Evolutionary conservation across 2,113 vertebrate genomes (phyloP), one percentile per base, ranked within the genome.

Genomic region (Corythoichthys haematopterus): DNA sequence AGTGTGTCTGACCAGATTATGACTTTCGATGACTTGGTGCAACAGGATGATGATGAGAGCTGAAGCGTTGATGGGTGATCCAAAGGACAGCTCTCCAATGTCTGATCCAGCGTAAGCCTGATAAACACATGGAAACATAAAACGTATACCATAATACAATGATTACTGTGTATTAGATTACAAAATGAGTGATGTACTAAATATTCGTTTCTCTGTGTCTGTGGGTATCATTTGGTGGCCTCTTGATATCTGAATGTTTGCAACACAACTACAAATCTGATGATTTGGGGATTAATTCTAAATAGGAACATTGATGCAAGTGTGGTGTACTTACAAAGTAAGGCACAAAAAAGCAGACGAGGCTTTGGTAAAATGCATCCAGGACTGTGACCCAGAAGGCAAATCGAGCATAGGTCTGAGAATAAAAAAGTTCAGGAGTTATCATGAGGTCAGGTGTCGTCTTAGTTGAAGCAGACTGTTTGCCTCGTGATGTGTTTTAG

Each of bases 311-410:
- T 12, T 9, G 52, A 55, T 8, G 28, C 33, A 3, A 55, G 52
- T 33, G 50, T 10, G 8, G 38, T 20, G 9, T 56, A 84, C 95
- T 96, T 87, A 98, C 96, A 82, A 93, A 91, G 69, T 98, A 98
- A 16, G 96, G 96, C 33, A 98, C 74, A 15, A 97, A 98, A 90
- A 98, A 98, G 77, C 95, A 98, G 75, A 94, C 1, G 0, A 98
- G 92, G 65, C 96, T 98, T 84, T 98, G 96, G 84, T 98, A 98
- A 77, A 96, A 94, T 0, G 94, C 95, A 75, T 98, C 96, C 68
- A 92, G 9, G 79, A 98, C 88, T 6, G 91, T 90, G 58, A 95
- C 66, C 92, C 92, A 93, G 80, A 89, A 88, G 45, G 47, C 68
- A 67, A 13, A 35, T 5, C 81, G 66, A 15, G 38, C 65, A 11